These are phyloP conservation scores for Pomacea canaliculata DNA, from an alignment of 2,888 invertebrate genomes.

Conservation along the genomic window DNA sequence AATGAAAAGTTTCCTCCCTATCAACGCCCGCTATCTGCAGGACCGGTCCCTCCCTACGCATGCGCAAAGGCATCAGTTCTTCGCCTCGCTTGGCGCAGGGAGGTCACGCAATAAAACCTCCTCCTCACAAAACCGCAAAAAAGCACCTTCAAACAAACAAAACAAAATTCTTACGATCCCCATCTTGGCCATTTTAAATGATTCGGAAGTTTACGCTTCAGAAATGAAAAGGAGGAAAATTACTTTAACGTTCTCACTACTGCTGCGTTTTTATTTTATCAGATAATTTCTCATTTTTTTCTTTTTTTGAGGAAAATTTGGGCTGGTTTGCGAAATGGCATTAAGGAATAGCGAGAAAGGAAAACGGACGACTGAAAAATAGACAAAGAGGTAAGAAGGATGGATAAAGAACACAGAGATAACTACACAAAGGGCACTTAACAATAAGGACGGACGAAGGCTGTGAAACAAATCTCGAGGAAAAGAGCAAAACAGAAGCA, in stretches of 20 bases:
- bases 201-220: constrained; percentile 19
- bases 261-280: too few species aligned
- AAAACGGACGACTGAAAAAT: background rate
- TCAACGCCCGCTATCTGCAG: constrained; percentile 15
- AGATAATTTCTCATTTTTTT: too few species aligned
- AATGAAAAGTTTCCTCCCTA: constrained; percentile 18
- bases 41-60: constrained; percentile 11
- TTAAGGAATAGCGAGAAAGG: background rate
- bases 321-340: too few species aligned
- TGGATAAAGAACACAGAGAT: background rate
- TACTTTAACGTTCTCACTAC: background rate
- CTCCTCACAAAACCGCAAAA: background rate
- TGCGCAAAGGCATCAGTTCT: constrained; percentile 14
- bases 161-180: constrained; percentile 6
- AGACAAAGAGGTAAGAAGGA: background rate
- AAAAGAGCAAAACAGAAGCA: background rate
- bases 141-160: too few species aligned
- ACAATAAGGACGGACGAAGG: background rate
- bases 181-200: constrained; percentile 13
- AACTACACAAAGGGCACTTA: background rate
- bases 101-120: constrained; percentile 8
- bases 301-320: too few species aligned
- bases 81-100: background rate
- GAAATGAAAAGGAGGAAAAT: background rate
- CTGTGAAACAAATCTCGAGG: background rate